Base-by-base conservation (phyloP, 2,888 invertebrate species). In the Lasioglossum oenotherae region DNA sequence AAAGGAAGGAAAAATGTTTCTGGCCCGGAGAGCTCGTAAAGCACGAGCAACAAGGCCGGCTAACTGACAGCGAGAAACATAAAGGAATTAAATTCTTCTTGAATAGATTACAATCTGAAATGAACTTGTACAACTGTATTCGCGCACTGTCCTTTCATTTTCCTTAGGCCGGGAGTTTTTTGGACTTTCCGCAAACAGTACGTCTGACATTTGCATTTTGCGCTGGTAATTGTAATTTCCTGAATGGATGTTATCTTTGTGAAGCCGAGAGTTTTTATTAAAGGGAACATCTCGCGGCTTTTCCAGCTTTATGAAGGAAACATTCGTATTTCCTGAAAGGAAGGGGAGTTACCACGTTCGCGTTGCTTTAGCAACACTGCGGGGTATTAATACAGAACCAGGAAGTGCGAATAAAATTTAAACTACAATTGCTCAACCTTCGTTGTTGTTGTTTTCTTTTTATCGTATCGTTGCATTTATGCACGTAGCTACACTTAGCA, bases 221-320 rank as follows among this genome's bases (percentile, higher is more conserved):
- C 76, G 16, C 76, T 80, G 79, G 83, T 83, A 87, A 83, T 86
- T 86, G 80, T 86, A 79, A 87, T 83, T 86, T 86, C 87, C 85
- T 75, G 82, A 81, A 83, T 83, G 81, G 83, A 81, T 49, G 79
- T 83, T 81, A 84, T 84, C 80, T 78, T 79, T 73, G 57, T 19
- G 49, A 57, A 53, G 71, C 69, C 46, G 38, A 41, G 79, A 60
- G 44, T 78, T 81, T 86, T 87, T 83, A 80, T 81, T 81, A 77
- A 81, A 81, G 64, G 67, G 53, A 69, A 71, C 81, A 41, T 64
- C 44, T 27, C 44, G 41, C 71, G 35, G 23, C 78, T 53, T 79
- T 78, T 64, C 53, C 71, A 53, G 10, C 80, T 69, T 67, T 77
- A 67, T 71, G 64, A 82, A 77, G 76, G 82, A 85, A 87, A 81